A percentile compares a stretch with the other conserved stretches of the same genome.
Conservation (phyloP, 2,113 vertebrate species). For the Hippolais icterina region DNA sequence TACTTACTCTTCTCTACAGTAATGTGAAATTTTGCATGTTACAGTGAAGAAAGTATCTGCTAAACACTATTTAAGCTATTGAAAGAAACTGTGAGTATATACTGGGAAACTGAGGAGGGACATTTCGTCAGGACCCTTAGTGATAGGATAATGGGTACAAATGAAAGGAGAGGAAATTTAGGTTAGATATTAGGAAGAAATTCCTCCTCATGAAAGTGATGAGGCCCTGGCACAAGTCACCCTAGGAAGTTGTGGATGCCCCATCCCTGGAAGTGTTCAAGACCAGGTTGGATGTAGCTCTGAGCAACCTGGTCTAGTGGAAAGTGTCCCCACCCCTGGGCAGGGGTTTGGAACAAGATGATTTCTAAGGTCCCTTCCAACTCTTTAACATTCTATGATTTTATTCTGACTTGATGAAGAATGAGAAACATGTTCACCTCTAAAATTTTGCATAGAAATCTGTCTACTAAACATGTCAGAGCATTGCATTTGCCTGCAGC, state of each 20-base stretch:
- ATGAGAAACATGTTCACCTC: not conserved
- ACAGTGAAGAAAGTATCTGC: not conserved
- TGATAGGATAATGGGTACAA: not conserved
- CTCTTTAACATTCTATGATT: not conserved
- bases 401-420: not conserved
- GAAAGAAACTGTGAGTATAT: not conserved
- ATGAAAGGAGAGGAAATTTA: not conserved
- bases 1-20: not conserved
- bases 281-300: rapidly evolving
- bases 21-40: not conserved
- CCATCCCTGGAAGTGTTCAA: not conserved
- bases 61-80: not conserved
- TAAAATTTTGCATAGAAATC: not conserved
- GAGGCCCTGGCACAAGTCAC: rapidly evolving
- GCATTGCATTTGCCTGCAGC: rapidly evolving
- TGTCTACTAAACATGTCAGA: rapidly evolving
- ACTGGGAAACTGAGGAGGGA: not conserved
- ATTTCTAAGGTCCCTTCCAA: not conserved
- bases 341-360: rapidly evolving
- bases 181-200: not conserved
- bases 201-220: not conserved
- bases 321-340: too few relatives aligned
- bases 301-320: not conserved
- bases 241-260: rapidly evolving
- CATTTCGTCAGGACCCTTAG: not conserved